Percentiles rank a stretch among this genome's conserved stretches.
Conservation (phyloP, 2,797 vertebrate species). For the Amphiprion clarkii region DNA sequence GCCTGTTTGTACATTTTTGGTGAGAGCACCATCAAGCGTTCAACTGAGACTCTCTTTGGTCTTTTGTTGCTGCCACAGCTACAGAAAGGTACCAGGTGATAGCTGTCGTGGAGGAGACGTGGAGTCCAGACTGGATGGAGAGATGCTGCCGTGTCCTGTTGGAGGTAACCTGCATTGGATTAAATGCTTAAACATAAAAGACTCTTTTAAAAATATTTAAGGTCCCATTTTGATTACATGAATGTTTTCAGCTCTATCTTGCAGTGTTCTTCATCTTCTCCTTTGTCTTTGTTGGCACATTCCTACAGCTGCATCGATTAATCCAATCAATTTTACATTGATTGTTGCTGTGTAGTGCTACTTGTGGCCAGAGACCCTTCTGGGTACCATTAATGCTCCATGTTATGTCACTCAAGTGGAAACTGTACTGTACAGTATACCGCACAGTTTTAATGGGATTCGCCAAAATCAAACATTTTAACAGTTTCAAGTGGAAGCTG, state of each 20-base stretch:
- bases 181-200: background rate
- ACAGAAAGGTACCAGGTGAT: slow-evolving; percentile 96
- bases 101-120: slow-evolving; percentile 95
- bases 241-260: too few species aligned
- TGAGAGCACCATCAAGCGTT: slow-evolving; percentile 61
- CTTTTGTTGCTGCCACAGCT: slow-evolving; percentile 79
- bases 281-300: background rate
- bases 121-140: slow-evolving; percentile 92
- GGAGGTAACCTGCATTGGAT: slow-evolving; percentile 84
- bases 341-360: background rate
- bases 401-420: too few species aligned
- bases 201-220: too few species aligned
- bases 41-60: background rate
- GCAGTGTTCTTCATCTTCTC: background rate
- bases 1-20: background rate
- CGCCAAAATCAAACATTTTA: too few species aligned
- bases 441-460: too few species aligned
- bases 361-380: too few species aligned
- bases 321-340: background rate
- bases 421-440: too few species aligned
- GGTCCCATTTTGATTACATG: too few species aligned
- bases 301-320: background rate
- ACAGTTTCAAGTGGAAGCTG: too few species aligned
- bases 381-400: too few species aligned
- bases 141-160: slow-evolving; percentile 94